These are phyloP conservation scores for Amphipoea lucens DNA, from an alignment of 2,888 invertebrate genomes.

Conservation along the genomic window DNA sequence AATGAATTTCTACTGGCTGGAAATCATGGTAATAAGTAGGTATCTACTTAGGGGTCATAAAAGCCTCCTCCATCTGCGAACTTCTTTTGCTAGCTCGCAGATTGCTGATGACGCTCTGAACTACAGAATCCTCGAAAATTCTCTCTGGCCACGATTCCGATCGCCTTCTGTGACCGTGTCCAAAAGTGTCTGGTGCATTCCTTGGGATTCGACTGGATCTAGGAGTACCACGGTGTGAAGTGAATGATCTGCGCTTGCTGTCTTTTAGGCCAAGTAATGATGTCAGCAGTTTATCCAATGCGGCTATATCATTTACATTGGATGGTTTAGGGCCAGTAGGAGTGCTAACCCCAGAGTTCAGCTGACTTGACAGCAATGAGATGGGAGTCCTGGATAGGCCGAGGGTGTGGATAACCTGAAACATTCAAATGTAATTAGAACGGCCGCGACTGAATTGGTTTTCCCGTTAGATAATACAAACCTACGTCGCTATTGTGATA, in stretches of 20 bases:
- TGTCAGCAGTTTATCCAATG: constrained; percentile 91
- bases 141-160: constrained; percentile 87
- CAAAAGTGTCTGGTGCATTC: constrained; percentile 66
- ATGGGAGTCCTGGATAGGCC: constrained; percentile 80
- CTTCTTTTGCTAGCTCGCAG: constrained; percentile 79
- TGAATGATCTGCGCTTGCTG: constrained; percentile 76
- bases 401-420: constrained; percentile 82
- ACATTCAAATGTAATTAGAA: constrained; percentile 39
- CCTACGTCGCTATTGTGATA: constrained; percentile 7
- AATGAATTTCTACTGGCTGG: background rate
- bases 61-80: constrained; percentile 82
- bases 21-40: constrained; percentile 7
- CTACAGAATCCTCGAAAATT: constrained; percentile 84
- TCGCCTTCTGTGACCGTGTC: constrained; percentile 72
- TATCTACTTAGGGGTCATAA: constrained; percentile 82
- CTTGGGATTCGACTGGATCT: constrained; percentile 80
- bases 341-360: constrained; percentile 79
- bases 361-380: constrained; percentile 78
- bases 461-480: constrained; percentile 28
- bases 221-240: constrained; percentile 83
- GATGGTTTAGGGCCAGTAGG: constrained; percentile 76
- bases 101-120: constrained; percentile 83
- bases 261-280: constrained; percentile 90
- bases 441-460: background rate
- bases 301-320: constrained; percentile 90